Conservation (phyloP, 2,797 vertebrate species). For the Coccyzus lansbergi region DNA sequence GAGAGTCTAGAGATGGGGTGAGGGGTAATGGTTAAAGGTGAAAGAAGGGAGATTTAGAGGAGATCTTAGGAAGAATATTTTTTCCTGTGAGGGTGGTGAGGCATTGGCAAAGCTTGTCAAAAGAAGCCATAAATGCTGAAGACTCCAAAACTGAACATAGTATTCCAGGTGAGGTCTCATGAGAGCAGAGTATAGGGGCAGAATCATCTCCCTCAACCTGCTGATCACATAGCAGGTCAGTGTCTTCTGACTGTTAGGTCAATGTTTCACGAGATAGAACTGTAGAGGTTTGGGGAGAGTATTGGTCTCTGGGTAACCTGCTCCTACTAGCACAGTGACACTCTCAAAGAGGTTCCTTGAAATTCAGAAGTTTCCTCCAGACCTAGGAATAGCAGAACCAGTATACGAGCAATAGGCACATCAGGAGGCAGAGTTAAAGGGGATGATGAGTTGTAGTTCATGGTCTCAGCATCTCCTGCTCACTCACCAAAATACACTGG, state of each 20-base stretch:
- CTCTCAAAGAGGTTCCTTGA: background rate
- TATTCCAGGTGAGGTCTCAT: too few relatives aligned
- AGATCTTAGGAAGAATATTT: too few relatives aligned
- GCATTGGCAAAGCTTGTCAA: too few relatives aligned
- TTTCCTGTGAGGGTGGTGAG: too few relatives aligned
- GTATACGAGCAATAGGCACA: background rate
- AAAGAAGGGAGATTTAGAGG: too few relatives aligned
- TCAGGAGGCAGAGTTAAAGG: background rate
- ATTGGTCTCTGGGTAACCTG: background rate
- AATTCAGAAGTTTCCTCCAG: background rate
- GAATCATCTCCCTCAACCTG: too few relatives aligned
- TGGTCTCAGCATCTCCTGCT: background rate
- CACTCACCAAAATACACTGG: rapidly evolving
- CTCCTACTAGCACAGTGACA: background rate
- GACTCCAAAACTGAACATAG: too few relatives aligned
- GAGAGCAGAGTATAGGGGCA: too few relatives aligned
- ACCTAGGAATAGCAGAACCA: background rate
- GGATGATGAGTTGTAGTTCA: rapidly evolving
- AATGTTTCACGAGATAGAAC: background rate
- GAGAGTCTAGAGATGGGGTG: too few relatives aligned
- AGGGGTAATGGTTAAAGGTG: too few relatives aligned
- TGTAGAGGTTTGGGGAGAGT: background rate
- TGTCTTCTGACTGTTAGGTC: background rate
- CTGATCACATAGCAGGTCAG: too few relatives aligned
- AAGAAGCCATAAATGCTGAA: too few relatives aligned